Conservation (phyloP, 2,888 invertebrate genomes). For the Syrphus vitripennis region DNA sequence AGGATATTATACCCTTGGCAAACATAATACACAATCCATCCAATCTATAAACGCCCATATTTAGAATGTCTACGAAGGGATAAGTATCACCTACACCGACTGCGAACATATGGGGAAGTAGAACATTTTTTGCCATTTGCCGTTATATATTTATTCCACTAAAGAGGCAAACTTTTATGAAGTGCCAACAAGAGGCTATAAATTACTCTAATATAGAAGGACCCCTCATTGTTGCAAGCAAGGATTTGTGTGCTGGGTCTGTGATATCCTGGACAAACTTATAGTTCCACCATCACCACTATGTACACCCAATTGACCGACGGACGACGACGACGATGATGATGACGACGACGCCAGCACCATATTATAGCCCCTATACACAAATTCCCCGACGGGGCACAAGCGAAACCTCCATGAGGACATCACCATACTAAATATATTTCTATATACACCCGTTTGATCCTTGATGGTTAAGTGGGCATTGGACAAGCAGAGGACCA, state of each 20-base stretch:
- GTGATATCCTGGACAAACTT: conserved; percentile 52
- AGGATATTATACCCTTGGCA: conserved; percentile 35
- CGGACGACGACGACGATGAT: no score
- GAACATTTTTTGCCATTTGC: conserved; percentile 65
- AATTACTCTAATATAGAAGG: conserved; percentile 70
- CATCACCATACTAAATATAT: conserved; percentile 28
- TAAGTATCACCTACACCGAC: conserved; percentile 54
- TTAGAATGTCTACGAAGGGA: conserved; percentile 51
- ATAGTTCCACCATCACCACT: not conserved
- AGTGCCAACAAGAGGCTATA: conserved; percentile 71
- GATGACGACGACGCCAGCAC: not conserved
- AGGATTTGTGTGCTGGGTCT: conserved; percentile 61
- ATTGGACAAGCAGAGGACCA: conserved; percentile 7
- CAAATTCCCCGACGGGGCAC: conserved; percentile 40
- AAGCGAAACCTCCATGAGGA: conserved; percentile 57
- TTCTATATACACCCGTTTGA: conserved; percentile 37
- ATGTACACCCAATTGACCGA: not conserved
- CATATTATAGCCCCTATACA: conserved; percentile 17
- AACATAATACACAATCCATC: conserved; percentile 34
- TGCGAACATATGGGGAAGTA: conserved; percentile 60
- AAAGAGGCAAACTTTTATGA: conserved; percentile 70
- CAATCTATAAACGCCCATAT: conserved; percentile 48
- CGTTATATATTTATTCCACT: conserved; percentile 40
- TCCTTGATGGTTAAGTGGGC: conserved; percentile 36
- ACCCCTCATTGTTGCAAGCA: conserved; percentile 64